Percentiles rank a stretch among this genome's conserved stretches.
Conservation (phyloP, 2,888 invertebrate species). For the Tetranychus piercei region DNA sequence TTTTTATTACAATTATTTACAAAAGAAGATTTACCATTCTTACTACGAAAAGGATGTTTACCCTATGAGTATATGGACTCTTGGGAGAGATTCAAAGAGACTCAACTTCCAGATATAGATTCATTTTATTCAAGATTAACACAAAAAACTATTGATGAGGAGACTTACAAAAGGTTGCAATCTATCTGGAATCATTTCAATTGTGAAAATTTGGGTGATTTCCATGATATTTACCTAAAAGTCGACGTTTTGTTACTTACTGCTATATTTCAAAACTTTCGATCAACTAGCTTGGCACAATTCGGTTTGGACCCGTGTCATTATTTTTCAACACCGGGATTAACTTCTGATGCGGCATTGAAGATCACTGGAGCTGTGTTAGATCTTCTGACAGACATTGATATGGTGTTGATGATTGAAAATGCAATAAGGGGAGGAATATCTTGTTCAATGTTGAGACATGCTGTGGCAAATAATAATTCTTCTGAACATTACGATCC, state of each 20-base stretch:
- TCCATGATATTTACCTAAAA: constrained; percentile 1
- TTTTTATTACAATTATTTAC: background rate
- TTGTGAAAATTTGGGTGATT: background rate
- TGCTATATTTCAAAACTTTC: background rate
- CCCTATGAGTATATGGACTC: constrained; percentile 1
- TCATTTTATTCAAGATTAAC: background rate
- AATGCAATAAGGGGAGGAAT: constrained; percentile 7
- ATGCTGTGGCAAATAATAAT: constrained; percentile 12
- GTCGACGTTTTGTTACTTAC: background rate
- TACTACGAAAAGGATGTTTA: background rate
- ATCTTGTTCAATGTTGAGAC: background rate
- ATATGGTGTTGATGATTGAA: constrained; percentile 11
- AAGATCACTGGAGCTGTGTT: background rate
- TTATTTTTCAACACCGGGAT: constrained; percentile 8
- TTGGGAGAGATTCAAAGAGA: background rate
- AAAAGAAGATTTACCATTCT: background rate
- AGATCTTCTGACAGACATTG: background rate
- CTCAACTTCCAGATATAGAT: background rate
- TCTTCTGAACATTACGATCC: background rate
- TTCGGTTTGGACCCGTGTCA: background rate
- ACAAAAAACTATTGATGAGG: background rate
- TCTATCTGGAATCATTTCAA: background rate
- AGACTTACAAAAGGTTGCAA: background rate
- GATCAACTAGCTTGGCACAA: background rate
- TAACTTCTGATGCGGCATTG: background rate